A percentile compares a stretch with the other conserved stretches of the same genome.
phyloP scores from a whole-genome alignment of 1,140 invertebrate species.

The Brachionus rubens region DNA sequence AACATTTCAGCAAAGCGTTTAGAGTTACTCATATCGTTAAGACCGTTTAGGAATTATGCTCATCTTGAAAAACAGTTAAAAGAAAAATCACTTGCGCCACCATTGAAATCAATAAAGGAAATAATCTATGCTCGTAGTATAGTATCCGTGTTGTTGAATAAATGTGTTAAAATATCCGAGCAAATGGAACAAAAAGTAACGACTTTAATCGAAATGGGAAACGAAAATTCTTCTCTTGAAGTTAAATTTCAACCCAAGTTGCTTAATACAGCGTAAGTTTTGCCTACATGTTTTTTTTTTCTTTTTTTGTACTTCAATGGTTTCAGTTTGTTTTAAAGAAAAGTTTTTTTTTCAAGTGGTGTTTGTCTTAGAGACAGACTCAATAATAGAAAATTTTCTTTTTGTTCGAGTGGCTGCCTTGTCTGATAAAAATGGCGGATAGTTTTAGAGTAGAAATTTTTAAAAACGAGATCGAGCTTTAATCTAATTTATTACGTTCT shows the following conservation, averaged over 20 bases:
- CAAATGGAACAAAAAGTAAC: slow-evolving; percentile 61
- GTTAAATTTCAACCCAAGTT: slow-evolving; percentile 60
- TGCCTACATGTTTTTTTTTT: not conserved
- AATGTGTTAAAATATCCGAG: slow-evolving; percentile 61
- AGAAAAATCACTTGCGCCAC: not conserved
- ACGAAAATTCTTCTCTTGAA: slow-evolving; percentile 50
- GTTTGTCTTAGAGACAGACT: too few relatives aligned
- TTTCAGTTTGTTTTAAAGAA: slow-evolving; percentile 60
- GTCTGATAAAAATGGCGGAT: too few relatives aligned
- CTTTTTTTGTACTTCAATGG: slow-evolving; percentile 33
- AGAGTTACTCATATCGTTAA: not conserved
- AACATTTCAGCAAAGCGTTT: slow-evolving; percentile 9
- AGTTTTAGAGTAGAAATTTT: too few relatives aligned
- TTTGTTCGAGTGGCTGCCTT: too few relatives aligned
- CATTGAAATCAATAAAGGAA: slow-evolving; percentile 50
- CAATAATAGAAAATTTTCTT: too few relatives aligned
- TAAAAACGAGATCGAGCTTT: too few relatives aligned
- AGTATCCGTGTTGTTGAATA: slow-evolving; percentile 61
- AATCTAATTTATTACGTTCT: too few relatives aligned
- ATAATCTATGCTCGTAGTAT: slow-evolving; percentile 60
- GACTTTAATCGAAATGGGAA: slow-evolving; percentile 50
- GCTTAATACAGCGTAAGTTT: slow-evolving; percentile 55
- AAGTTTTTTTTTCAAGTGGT: slow-evolving; percentile 75
- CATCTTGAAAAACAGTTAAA: not conserved
- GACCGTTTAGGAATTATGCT: not conserved